Conservation (phyloP, 2,888 invertebrate species). For the Ichneumoninae sp. region DNA sequence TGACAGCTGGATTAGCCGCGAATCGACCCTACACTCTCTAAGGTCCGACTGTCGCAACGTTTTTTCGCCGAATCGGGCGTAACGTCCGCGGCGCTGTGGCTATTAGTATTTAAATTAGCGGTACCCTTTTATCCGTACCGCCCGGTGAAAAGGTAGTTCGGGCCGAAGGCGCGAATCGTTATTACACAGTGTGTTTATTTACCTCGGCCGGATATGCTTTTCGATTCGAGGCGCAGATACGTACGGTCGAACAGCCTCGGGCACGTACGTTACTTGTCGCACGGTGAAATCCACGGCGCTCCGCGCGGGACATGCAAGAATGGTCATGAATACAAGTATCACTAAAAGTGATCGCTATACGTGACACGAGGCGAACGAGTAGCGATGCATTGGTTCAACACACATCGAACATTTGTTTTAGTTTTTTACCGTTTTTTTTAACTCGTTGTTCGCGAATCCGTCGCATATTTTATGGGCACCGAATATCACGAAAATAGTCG, state of each 20-base stretch:
- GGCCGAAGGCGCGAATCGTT: not conserved
- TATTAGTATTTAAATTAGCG: constrained; percentile 65
- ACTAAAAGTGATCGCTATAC: too few species aligned
- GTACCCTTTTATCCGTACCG: constrained; percentile 49
- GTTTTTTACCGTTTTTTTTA: too few species aligned
- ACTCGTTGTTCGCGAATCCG: too few species aligned
- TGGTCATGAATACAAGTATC: too few species aligned
- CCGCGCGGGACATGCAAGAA: not conserved
- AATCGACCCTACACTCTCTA: constrained; percentile 25
- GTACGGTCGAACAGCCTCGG: constrained; percentile 15
- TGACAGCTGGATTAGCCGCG: constrained; percentile 15
- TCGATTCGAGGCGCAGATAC: not conserved
- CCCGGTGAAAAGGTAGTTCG: constrained; percentile 15
- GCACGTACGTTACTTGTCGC: constrained; percentile 9
- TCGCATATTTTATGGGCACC: too few species aligned
- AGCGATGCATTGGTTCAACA: too few species aligned
- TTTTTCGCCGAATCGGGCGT: constrained; percentile 36
- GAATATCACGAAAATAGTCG: not conserved
- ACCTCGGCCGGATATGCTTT: constrained; percentile 46
- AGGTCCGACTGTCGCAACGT: constrained; percentile 44
- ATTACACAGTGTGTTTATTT: constrained; percentile 46
- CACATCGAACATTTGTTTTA: too few species aligned
- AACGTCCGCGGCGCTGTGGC: constrained; percentile 27
- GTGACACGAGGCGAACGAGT: too few species aligned
- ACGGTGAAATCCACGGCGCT: constrained; percentile 28